phyloP scores from a whole-genome alignment of 1,140 invertebrate genomes.

The Acromyrmex echinatior region DNA sequence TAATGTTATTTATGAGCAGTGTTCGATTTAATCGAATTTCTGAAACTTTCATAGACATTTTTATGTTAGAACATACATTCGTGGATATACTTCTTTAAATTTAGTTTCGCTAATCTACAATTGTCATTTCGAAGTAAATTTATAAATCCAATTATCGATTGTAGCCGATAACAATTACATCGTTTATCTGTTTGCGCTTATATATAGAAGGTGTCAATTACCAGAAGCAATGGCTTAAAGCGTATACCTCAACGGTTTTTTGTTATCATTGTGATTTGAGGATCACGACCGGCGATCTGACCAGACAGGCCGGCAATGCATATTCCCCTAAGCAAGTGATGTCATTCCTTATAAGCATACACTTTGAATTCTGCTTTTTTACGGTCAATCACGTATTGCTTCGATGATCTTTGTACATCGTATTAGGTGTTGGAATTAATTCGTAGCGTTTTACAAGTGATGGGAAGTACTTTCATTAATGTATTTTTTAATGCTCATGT shows the following conservation, averaged over 20 bases:
- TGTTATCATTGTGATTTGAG: constrained; percentile 72
- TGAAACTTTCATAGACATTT: not conserved
- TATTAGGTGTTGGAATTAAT: too few relatives aligned
- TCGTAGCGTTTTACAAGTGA: too few relatives aligned
- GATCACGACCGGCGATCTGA: constrained; percentile 73
- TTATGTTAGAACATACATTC: not conserved
- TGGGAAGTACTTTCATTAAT: too few relatives aligned
- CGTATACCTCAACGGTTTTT: constrained; percentile 55
- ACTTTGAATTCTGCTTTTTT: constrained; percentile 69
- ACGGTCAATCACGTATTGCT: constrained; percentile 59
- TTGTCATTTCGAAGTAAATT: constrained; percentile 10
- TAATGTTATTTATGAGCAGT: constrained; percentile 20
- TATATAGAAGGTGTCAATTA: constrained; percentile 62
- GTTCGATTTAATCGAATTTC: constrained; percentile 14
- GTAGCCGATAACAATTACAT: constrained; percentile 21
- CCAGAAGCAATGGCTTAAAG: constrained; percentile 28
- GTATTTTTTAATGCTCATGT: too few relatives aligned
- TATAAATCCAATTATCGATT: constrained; percentile 27
- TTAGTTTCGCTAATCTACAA: not conserved
- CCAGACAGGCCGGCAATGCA: constrained; percentile 77
- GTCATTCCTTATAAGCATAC: constrained; percentile 74
- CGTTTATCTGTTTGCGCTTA: constrained; percentile 5
- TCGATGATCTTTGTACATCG: constrained; percentile 66
- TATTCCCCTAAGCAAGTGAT: constrained; percentile 75
- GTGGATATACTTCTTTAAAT: not conserved